These are phyloP conservation scores for Fukomys damarensis DNA, from an alignment of 2,113 vertebrate genomes.

Conservation along the genomic window DNA sequence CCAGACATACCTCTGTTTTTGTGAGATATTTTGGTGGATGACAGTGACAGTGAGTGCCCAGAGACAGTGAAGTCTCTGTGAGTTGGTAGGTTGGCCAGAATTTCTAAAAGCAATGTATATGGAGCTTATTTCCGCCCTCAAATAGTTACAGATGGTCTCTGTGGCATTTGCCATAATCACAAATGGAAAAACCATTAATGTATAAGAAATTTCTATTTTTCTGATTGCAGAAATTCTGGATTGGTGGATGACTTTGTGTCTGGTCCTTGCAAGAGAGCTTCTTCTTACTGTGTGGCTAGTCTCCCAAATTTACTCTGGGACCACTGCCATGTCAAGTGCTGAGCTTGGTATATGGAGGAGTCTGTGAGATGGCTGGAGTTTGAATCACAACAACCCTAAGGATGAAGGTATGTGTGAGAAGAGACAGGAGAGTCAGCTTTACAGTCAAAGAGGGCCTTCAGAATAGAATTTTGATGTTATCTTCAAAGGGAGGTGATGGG, in stretches of 20 bases:
- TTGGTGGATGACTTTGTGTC: background rate
- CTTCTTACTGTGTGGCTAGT: background rate
- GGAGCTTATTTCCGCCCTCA: background rate
- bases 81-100: background rate
- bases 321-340: background rate
- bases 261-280: background rate
- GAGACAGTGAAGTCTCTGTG: background rate
- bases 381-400: background rate
- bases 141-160: background rate
- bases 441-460: background rate
- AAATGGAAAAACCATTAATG: background rate
- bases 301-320: background rate
- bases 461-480: background rate
- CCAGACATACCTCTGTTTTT: background rate
- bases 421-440: background rate
- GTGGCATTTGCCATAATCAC: background rate
- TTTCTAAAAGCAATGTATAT: background rate
- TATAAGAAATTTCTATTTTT: conserved; percentile 8
- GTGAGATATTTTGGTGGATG: background rate
- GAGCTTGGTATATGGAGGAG: background rate
- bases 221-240: background rate
- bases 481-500: background rate
- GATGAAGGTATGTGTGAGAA: background rate
- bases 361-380: background rate
- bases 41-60: background rate